These are phyloP conservation scores for Aphaenogaster ashmeadi DNA, from an alignment of 1,140 invertebrate genomes.

Conservation along the genomic window DNA sequence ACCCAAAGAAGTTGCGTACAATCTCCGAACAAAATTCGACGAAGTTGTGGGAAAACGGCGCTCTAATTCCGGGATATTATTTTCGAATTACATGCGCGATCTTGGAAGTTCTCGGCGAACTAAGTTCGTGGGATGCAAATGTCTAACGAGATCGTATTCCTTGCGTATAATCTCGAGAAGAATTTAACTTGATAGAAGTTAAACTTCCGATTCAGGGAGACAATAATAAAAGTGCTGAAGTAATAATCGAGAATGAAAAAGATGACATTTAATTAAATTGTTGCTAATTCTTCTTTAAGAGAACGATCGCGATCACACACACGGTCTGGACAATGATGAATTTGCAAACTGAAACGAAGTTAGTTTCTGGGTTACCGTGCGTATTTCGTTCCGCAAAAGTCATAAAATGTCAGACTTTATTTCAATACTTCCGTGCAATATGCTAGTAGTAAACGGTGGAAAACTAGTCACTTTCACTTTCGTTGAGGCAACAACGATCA, in stretches of 20 bases:
- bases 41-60: background rate
- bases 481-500: slow-evolving; percentile 47
- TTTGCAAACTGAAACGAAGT: background rate
- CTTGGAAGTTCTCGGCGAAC: background rate
- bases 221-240: background rate
- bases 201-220: background rate
- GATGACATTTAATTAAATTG: background rate
- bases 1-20: slow-evolving; percentile 13
- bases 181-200: background rate
- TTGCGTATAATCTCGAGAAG: background rate
- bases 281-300: background rate
- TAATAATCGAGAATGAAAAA: background rate
- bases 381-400: slow-evolving; percentile 33
- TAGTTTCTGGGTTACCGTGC: slow-evolving; percentile 38
- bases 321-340: background rate
- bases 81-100: background rate
- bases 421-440: slow-evolving; percentile 5
- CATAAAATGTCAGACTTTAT: slow-evolving; percentile 39
- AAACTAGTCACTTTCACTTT: slow-evolving; percentile 54
- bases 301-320: background rate
- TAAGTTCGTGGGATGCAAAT: background rate
- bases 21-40: background rate
- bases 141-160: background rate
- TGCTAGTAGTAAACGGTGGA: slow-evolving; percentile 16
- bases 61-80: background rate